Conservation (phyloP, 2,888 invertebrate genomes). For the Cryptus armator region DNA sequence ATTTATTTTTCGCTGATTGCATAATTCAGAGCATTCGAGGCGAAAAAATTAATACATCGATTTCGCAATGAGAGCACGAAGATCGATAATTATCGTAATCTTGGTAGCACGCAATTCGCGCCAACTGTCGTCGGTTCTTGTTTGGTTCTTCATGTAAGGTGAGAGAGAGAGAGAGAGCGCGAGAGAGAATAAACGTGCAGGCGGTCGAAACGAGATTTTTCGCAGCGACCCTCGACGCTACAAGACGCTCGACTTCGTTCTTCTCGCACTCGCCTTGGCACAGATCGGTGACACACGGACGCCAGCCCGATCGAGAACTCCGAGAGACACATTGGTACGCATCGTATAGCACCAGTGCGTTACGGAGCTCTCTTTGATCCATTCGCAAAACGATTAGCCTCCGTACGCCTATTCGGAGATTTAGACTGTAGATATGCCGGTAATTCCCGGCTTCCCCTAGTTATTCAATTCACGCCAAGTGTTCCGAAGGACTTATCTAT, state of each 20-base stretch:
- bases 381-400: constrained; percentile 17
- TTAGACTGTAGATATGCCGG: not conserved
- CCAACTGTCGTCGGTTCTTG: constrained; percentile 40
- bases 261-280: constrained; percentile 72
- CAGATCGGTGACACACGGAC: constrained; percentile 67
- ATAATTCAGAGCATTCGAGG: not conserved
- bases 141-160: constrained; percentile 23
- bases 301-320: constrained; percentile 54
- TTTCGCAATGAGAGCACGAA: constrained; percentile 6
- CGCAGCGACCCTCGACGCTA: constrained; percentile 64
- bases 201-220: constrained; percentile 66
- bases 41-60: not conserved
- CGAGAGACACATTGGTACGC: constrained; percentile 60
- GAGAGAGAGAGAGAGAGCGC: constrained; percentile 7
- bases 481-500: constrained; percentile 8
- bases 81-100: constrained; percentile 15
- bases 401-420: constrained; percentile 42
- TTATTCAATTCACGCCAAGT: constrained; percentile 13
- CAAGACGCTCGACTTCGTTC: constrained; percentile 49
- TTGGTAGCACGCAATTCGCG: constrained; percentile 14
- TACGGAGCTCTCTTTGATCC: constrained; percentile 22
- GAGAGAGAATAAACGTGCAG: constrained; percentile 12
- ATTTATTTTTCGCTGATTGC: not conserved
- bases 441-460: not conserved
- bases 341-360: constrained; percentile 59